These are phyloP conservation scores for Siniperca knerii DNA, from an alignment of 2,113 vertebrate species.

Conservation along the genomic window DNA sequence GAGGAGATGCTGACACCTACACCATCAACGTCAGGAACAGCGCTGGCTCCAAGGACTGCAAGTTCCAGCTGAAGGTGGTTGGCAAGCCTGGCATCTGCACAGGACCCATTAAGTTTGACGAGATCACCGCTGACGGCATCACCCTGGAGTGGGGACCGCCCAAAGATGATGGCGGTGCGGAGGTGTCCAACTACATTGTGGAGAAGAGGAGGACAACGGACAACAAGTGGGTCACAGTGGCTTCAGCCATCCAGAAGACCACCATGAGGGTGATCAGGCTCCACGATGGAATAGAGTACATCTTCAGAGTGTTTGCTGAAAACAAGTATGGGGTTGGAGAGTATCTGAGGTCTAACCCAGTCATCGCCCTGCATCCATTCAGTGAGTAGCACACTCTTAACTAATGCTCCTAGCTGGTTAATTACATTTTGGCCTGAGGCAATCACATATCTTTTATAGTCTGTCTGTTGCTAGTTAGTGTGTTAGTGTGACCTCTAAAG, in stretches of 20 bases:
- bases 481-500: background rate
- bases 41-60: slow-evolving; percentile 92
- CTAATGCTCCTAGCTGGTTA: background rate
- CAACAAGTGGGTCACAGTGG: slow-evolving; percentile 97
- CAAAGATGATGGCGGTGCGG: slow-evolving; percentile 95
- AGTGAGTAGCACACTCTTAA: slow-evolving; percentile 83
- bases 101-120: slow-evolving; percentile 95
- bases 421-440: background rate
- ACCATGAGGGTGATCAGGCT: slow-evolving; percentile 95
- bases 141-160: slow-evolving; percentile 96
- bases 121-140: slow-evolving; percentile 95
- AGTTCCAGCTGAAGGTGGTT: slow-evolving; percentile 92
- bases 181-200: slow-evolving; percentile 97
- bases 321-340: slow-evolving; percentile 98
- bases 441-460: background rate
- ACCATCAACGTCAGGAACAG: slow-evolving; percentile 90
- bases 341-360: slow-evolving; percentile 92
- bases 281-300: slow-evolving; percentile 95
- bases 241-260: slow-evolving; percentile 97
- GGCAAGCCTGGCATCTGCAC: slow-evolving; percentile 97
- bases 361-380: slow-evolving; percentile 97
- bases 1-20: slow-evolving; percentile 93
- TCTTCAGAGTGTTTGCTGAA: slow-evolving; percentile 96
- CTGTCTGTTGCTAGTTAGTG: too few species aligned
- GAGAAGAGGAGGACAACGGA: slow-evolving; percentile 95